Evolutionary conservation across 1,140 invertebrate genomes (phyloP).

Genomic region (Danaus plexippus): DNA sequence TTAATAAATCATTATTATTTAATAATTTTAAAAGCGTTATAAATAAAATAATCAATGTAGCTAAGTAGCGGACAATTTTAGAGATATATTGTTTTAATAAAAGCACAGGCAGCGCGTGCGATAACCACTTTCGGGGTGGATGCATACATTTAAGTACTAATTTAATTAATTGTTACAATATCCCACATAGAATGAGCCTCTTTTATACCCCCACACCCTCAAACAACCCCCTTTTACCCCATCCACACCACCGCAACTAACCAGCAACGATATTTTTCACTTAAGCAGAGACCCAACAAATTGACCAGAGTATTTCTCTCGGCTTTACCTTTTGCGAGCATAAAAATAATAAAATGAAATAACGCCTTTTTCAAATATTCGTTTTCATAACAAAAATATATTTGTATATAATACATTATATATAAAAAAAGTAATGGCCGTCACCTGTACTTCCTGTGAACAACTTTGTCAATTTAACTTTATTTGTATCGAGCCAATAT

Average conservation of each 20-base stretch:
- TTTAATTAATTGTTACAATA: conserved; percentile 65
- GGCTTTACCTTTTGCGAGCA: conserved; percentile 23
- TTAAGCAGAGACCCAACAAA: conserved; percentile 52
- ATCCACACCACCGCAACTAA: conserved; percentile 30
- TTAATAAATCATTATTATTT: no score
- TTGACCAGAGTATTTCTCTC: conserved; percentile 36
- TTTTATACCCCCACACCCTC: no score
- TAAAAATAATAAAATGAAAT: conserved; percentile 21
- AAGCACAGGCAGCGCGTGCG: conserved; percentile 24
- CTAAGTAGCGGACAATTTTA: conserved; percentile 33
- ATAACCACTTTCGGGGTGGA: conserved; percentile 30
- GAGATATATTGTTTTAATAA: conserved; percentile 65
- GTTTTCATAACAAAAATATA: conserved; percentile 32
- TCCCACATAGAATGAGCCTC: conserved; percentile 39
- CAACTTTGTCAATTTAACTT: conserved; percentile 71
- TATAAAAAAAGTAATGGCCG: conserved; percentile 47
- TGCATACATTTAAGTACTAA: conserved; percentile 63
- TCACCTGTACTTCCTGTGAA: conserved; percentile 42
- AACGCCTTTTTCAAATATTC: conserved; percentile 12
- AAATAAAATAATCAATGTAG: conserved; percentile 15
- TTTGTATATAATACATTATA: conserved; percentile 31
- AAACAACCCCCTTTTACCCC: conserved; percentile 1
- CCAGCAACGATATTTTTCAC: conserved; percentile 57
- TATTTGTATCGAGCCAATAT: conserved; percentile 62
- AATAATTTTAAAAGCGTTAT: conserved; percentile 16